Conservation (phyloP, 2,797 vertebrate genomes). For the Leptodactylus fallax region DNA sequence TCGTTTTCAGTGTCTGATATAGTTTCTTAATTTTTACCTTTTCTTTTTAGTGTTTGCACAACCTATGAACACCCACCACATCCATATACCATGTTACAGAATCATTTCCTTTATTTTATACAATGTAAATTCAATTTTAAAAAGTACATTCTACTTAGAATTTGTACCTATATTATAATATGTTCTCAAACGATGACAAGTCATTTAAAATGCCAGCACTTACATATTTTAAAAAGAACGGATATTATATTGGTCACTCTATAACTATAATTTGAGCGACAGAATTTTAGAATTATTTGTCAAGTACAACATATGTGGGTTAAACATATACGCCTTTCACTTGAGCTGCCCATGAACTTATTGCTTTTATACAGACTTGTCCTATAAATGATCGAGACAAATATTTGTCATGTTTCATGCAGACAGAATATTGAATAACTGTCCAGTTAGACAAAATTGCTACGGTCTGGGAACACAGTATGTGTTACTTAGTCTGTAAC, state of each 20-base stretch:
- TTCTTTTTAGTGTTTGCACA: no score
- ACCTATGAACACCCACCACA: no score
- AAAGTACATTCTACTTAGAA: no score
- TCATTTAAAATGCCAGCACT: no score
- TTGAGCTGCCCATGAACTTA: neutral
- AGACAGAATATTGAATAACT: conserved; percentile 57
- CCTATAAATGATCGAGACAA: conserved; percentile 19
- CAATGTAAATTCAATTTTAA: no score
- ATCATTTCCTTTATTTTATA: no score
- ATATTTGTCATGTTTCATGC: conserved; percentile 39
- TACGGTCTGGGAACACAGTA: conserved; percentile 19
- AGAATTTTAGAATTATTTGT: conserved; percentile 9
- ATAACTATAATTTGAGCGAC: neutral
- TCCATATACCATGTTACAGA: no score
- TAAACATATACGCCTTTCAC: conserved; percentile 7
- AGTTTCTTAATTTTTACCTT: no score
- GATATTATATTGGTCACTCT: neutral
- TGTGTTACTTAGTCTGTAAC: conserved; percentile 44
- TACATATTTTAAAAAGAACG: no score
- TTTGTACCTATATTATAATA: no score
- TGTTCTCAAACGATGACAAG: no score
- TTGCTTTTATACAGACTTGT: conserved; percentile 8
- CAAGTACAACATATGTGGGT: conserved; percentile 4
- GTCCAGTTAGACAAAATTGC: conserved; percentile 46
- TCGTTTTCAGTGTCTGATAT: no score